phyloP scores from a whole-genome alignment of 1,140 invertebrate genomes.

The Drosophila pectinifera region DNA sequence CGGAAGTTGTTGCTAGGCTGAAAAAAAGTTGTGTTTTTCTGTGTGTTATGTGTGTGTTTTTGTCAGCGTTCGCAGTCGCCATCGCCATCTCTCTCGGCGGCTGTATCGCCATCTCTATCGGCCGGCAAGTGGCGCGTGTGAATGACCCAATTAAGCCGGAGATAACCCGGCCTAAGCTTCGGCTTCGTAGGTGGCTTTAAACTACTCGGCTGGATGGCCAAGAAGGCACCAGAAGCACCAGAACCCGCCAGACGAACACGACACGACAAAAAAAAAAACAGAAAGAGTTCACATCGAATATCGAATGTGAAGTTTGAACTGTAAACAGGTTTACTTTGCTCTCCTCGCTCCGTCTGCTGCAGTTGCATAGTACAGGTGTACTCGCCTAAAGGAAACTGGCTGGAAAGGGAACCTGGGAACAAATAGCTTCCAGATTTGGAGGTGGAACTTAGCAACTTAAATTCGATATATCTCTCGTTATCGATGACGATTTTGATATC shows the following conservation, averaged over 20 bases:
- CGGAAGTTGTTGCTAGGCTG: conserved; percentile 59
- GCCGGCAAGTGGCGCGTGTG: conserved; percentile 70
- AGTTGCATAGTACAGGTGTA: conserved; percentile 31
- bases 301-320: conserved; percentile 52
- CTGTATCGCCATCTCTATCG: conserved; percentile 31
- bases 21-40: conserved; percentile 20
- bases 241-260: conserved; percentile 39
- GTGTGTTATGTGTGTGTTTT: conserved; percentile 20
- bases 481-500: background rate
- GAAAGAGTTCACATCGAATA: conserved; percentile 52
- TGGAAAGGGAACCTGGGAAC: too few relatives aligned
- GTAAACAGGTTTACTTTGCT: conserved; percentile 49
- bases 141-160: conserved; percentile 78
- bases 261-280: conserved; percentile 24
- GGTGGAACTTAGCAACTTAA: background rate
- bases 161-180: conserved; percentile 67
- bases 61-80: conserved; percentile 28
- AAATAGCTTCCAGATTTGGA: background rate
- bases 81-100: conserved; percentile 25
- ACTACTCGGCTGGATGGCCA: conserved; percentile 15
- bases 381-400: conserved; percentile 2
- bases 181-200: conserved; percentile 49
- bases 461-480: too few relatives aligned
- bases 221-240: conserved; percentile 15
- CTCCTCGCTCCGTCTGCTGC: conserved; percentile 37